These are phyloP conservation scores for Tetramorium simillimum DNA, from an alignment of 1,140 invertebrate genomes.

Conservation along the genomic window DNA sequence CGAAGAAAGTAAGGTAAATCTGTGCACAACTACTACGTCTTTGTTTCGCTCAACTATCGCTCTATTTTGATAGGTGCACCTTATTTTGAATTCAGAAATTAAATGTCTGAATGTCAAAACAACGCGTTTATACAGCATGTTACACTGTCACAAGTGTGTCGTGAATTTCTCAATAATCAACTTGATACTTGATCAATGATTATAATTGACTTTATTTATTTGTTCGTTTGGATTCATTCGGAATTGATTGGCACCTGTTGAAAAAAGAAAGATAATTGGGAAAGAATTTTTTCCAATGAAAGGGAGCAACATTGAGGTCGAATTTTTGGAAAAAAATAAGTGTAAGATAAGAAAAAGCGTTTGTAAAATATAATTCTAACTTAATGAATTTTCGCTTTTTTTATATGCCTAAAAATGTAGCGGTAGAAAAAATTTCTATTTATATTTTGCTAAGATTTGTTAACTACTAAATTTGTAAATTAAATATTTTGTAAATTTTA, in stretches of 20 bases:
- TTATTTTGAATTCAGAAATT: neutral
- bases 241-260: neutral
- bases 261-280: neutral
- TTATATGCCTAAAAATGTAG: conserved; percentile 65
- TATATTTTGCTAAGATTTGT: conserved; percentile 21
- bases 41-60: neutral
- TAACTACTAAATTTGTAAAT: conserved; percentile 13
- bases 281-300: neutral
- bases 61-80: neutral
- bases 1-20: neutral
- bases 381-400: conserved; percentile 57
- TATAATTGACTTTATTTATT: neutral
- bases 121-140: conserved; percentile 53
- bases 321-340: neutral
- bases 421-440: neutral
- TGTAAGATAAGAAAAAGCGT: neutral
- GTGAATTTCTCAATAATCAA: neutral
- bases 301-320: neutral
- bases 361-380: conserved; percentile 59
- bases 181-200: neutral
- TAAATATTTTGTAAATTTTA: conserved; percentile 11
- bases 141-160: neutral
- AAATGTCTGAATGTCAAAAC: conserved; percentile 49
- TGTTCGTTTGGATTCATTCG: neutral
- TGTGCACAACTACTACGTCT: neutral